A percentile compares a stretch with the other conserved stretches of the same genome.
Conservation (phyloP, 2,888 invertebrate species). For the Ephialtes manifestator region DNA sequence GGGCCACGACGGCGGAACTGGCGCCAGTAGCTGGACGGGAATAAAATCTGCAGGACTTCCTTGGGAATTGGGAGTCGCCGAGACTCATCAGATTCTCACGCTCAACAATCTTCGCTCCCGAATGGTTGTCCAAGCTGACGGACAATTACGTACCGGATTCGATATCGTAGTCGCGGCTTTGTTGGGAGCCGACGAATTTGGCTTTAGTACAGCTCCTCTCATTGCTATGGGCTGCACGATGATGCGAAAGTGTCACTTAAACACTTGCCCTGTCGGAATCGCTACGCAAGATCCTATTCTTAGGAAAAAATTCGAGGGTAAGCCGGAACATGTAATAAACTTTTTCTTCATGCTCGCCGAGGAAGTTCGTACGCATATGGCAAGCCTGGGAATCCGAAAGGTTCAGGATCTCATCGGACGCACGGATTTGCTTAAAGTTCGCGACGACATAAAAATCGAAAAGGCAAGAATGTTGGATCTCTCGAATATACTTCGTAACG, state of each 20-base stretch:
- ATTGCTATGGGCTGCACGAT: constrained; percentile 99
- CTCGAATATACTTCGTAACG: constrained; percentile 94
- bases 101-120: constrained; percentile 97
- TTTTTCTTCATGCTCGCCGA: constrained; percentile 99
- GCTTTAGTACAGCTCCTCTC: constrained; percentile 99
- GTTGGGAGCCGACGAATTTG: constrained; percentile 99
- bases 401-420: constrained; percentile 97
- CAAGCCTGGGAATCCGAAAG: constrained; percentile 94
- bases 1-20: constrained; percentile 99
- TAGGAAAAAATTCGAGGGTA: constrained; percentile 98
- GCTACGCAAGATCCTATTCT: constrained; percentile 99
- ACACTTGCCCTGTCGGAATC: constrained; percentile 99
- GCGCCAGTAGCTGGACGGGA: constrained; percentile 99
- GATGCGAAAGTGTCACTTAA: constrained; percentile 99
- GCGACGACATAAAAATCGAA: constrained; percentile 89
- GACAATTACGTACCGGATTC: constrained; percentile 97
- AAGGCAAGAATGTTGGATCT: constrained; percentile 96
- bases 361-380: constrained; percentile 97
- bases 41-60: constrained; percentile 99
- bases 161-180: constrained; percentile 98
- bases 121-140: constrained; percentile 98
- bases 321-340: constrained; percentile 99
- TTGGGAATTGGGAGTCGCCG: constrained; percentile 99
- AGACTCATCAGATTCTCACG: constrained; percentile 98
- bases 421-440: constrained; percentile 94